A percentile compares a stretch with the other conserved stretches of the same genome.
phyloP scores from a whole-genome alignment of 2,113 vertebrate genomes.

The Burhinus oedicnemus region DNA sequence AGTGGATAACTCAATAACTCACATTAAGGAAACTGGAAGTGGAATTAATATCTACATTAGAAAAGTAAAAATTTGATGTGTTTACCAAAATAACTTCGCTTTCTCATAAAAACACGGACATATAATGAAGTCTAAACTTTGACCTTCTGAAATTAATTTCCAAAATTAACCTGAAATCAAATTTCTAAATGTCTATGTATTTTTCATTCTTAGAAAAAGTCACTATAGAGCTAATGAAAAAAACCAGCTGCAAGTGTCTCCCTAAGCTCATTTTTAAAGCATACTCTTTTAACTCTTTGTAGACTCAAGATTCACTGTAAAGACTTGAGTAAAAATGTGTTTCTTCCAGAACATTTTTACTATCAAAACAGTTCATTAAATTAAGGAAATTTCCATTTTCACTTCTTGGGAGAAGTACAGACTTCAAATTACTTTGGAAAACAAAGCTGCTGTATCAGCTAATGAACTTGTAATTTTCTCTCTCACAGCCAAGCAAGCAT shows the following conservation, averaged over 20 bases:
- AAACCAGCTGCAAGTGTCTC: neutral
- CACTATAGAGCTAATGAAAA: neutral
- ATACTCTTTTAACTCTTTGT: neutral
- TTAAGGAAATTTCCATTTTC: constrained; percentile 23
- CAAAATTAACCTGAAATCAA: neutral
- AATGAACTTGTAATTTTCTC: constrained; percentile 56
- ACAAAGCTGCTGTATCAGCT: constrained; percentile 67
- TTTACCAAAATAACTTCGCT: neutral
- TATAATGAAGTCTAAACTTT: neutral
- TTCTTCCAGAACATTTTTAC: neutral
- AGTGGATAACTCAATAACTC: neutral
- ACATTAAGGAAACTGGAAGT: neutral
- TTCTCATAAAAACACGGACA: neutral
- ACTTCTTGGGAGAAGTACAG: neutral
- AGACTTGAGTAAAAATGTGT: neutral
- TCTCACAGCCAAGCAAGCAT: constrained; percentile 36
- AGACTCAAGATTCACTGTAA: neutral
- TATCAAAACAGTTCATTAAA: constrained; percentile 9
- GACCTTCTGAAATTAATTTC: neutral
- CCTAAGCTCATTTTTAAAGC: neutral
- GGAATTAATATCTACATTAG: neutral
- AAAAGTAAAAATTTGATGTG: neutral
- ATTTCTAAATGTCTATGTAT: neutral
- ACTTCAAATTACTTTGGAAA: constrained; percentile 56
- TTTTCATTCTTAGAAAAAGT: neutral